Base-by-base conservation (phyloP, 2,888 invertebrate genomes). In the Clusia tigrina region DNA sequence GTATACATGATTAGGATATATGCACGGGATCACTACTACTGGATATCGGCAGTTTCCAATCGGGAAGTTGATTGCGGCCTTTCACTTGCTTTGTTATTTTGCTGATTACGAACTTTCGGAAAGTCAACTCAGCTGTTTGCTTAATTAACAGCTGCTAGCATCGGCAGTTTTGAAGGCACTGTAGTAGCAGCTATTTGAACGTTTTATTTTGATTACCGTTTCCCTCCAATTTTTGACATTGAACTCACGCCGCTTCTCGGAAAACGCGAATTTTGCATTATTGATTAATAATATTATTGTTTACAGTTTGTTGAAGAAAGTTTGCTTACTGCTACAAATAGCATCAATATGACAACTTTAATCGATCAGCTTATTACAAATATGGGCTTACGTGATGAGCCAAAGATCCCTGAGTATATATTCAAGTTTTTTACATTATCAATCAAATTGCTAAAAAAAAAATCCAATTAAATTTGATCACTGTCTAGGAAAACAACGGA, bases 1-100 rank as follows among this genome's bases (percentile, higher is more conserved):
- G 86, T 88, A 83, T 89, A 90, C 79, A 88, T 85, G 6, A 9
- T 32, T 6, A 32, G 12, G 32, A n/a, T n/a, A n/a, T n/a, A n/a
- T n/a, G n/a, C n/a, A n/a, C n/a, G n/a, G n/a, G n/a, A n/a, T n/a
- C n/a, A n/a, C n/a, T n/a, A n/a, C n/a, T n/a, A n/a, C n/a, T n/a
- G n/a, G n/a, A n/a, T n/a, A n/a, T n/a, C n/a, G n/a, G n/a, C n/a
- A n/a, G n/a, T n/a, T n/a, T n/a, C n/a, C n/a, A n/a, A n/a, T n/a
- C n/a, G n/a, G n/a, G n/a, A n/a, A n/a, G n/a, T 32, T 32, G 12
- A 32, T 32, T 32, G 32, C 32, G 32, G 32, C 32, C 32, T 32
- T n/a, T n/a, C n/a, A n/a, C n/a, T n/a, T n/a, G n/a, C n/a, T n/a
- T n/a, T 32, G 32, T 5, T 12, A 32, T 9, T 9, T 32, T 32